phyloP scores from a whole-genome alignment of 2,888 invertebrate species.

The Drosophila tanythrix region DNA sequence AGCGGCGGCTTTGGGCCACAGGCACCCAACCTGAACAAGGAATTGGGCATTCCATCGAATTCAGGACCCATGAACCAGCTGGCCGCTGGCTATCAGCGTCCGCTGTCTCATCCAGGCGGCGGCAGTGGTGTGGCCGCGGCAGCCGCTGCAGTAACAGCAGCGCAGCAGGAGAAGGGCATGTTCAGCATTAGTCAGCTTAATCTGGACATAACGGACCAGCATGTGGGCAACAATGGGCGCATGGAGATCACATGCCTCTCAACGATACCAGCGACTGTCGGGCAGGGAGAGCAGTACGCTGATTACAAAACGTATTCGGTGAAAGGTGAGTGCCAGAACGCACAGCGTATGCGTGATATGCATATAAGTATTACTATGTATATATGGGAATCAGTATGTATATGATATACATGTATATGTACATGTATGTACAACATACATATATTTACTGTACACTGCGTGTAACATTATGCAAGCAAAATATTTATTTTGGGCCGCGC shows the following conservation, averaged over 20 bases:
- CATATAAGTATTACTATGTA: conserved; percentile 42
- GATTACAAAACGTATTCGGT: conserved; percentile 90
- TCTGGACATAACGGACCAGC: conserved; percentile 90
- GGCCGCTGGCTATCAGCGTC: conserved; percentile 80
- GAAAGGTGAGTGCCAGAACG: conserved; percentile 87
- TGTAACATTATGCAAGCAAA: conserved; percentile 60
- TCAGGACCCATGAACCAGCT: conserved; percentile 83
- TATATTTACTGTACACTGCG: conserved; percentile 39
- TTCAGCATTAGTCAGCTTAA: conserved; percentile 89
- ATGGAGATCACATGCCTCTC: conserved; percentile 91
- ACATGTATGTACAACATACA: conserved; percentile 13
- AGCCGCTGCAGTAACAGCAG: conserved; percentile 82
- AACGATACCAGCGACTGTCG: conserved; percentile 91
- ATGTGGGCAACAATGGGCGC: conserved; percentile 89
- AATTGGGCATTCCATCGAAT: conserved; percentile 81
- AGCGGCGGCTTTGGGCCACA: conserved; percentile 82
- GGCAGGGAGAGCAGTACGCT: conserved; percentile 89
- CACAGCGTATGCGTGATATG: conserved; percentile 58
- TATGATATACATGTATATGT: conserved; percentile 1
- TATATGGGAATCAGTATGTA: conserved; percentile 1
- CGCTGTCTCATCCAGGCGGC: conserved; percentile 81
- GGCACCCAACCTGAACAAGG: conserved; percentile 80
- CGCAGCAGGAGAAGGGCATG: conserved; percentile 82
- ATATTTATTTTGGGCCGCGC: conserved; percentile 65
- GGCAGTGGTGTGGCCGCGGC: conserved; percentile 82